Conservation (phyloP, 2,797 vertebrate species). For the Hybognathus amarus region DNA sequence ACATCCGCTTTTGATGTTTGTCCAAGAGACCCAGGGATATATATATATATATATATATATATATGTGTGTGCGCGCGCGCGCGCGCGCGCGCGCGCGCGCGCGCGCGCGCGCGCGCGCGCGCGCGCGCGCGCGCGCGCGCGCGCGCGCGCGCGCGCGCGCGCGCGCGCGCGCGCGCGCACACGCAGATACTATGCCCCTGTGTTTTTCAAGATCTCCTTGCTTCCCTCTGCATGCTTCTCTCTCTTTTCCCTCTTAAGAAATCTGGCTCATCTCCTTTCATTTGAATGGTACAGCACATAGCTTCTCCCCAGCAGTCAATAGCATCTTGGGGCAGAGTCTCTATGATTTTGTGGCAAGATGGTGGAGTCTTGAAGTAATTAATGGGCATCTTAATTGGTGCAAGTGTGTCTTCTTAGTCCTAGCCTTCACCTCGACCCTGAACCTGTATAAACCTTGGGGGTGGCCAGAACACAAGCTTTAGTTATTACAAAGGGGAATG, state of each 20-base stretch:
- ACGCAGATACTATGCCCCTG: too few relatives aligned
- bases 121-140: too few relatives aligned
- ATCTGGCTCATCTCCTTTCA: constrained; percentile 60
- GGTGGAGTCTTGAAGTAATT: constrained; percentile 77
- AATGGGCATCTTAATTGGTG: constrained; percentile 79
- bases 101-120: too few relatives aligned
- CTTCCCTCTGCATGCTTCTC: neutral
- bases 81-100: too few relatives aligned
- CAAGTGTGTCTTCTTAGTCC: constrained; percentile 65
- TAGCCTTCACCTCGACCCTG: constrained; percentile 65
- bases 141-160: too few relatives aligned
- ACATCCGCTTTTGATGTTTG: constrained; percentile 60
- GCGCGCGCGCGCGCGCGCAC: too few relatives aligned
- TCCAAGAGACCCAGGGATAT: constrained; percentile 53
- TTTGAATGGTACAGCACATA: constrained; percentile 56
- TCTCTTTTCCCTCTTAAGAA: constrained; percentile 1
- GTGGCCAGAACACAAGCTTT: constrained; percentile 69
- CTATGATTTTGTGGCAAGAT: constrained; percentile 68
- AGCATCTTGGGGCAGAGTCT: constrained; percentile 63
- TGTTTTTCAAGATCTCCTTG: constrained; percentile 21
- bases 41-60: too few relatives aligned
- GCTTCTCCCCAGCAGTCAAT: constrained; percentile 20
- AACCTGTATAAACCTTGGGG: constrained; percentile 75
- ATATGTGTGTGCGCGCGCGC: too few relatives aligned
- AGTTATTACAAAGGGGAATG: constrained; percentile 66